Conservation (phyloP, 2,888 invertebrate species). For the Ichneumon xanthorius region DNA sequence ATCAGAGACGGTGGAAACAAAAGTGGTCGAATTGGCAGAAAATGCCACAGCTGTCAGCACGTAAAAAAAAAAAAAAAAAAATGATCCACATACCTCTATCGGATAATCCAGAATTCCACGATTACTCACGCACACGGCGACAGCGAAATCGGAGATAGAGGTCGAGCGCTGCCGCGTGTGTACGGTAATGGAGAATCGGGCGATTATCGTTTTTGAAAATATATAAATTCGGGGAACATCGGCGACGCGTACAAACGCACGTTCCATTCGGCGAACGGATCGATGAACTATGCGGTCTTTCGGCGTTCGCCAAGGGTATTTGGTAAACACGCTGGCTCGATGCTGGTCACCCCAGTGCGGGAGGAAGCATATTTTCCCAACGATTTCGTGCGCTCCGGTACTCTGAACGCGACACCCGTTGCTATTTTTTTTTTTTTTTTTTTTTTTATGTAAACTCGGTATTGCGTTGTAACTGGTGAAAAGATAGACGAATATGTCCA, state of each 20-base stretch:
- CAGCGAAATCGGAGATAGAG: background rate
- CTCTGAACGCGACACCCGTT: background rate
- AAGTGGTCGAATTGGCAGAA: too few species aligned
- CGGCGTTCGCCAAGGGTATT: slow-evolving; percentile 14
- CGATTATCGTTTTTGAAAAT: slow-evolving; percentile 31
- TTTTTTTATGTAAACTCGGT: background rate
- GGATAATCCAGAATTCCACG: background rate
- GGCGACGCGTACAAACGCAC: background rate
- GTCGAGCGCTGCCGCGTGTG: background rate
- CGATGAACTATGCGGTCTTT: slow-evolving; percentile 33
- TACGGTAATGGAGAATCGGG: background rate
- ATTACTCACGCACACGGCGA: background rate
- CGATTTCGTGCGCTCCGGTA: slow-evolving; percentile 6
- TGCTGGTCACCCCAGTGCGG: background rate
- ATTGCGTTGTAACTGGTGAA: background rate
- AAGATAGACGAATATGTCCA: background rate
- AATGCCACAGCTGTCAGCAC: too few species aligned
- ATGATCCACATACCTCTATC: background rate
- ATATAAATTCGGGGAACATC: slow-evolving; percentile 17
- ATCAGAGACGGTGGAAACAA: too few species aligned
- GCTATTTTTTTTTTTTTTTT: background rate
- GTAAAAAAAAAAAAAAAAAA: background rate
- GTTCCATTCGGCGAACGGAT: slow-evolving; percentile 24
- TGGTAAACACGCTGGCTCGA: slow-evolving; percentile 5
- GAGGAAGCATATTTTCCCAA: slow-evolving; percentile 35